Percentiles rank a stretch among this genome's conserved stretches.
These are phyloP conservation scores for Stichopus chloronotus DNA, from an alignment of 35 echinoderm and acorn worm genomes.

Conservation along the genomic window DNA sequence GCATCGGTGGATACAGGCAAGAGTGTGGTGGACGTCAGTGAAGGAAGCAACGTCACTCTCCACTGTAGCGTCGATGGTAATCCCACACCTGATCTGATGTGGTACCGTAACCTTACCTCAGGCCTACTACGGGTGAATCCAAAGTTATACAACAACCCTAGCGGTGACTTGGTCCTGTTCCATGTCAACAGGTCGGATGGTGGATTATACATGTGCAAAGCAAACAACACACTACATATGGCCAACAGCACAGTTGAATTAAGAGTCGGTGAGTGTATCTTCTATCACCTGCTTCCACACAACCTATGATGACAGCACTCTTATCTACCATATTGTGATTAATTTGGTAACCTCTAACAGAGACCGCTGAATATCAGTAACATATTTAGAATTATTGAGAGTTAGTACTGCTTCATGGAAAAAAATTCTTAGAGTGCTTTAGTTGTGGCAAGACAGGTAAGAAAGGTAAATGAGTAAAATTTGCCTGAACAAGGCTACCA, in stretches of 20 bases:
- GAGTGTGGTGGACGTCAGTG: not conserved
- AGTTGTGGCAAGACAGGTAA: too few species aligned
- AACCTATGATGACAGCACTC: too few species aligned
- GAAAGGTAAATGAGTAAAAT: too few species aligned
- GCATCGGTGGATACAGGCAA: conserved; percentile 10
- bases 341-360: too few species aligned
- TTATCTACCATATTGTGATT: too few species aligned
- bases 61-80: conserved; percentile 56
- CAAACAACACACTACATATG: conserved; percentile 55
- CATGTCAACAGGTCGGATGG: conserved; percentile 42
- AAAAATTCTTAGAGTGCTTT: too few species aligned
- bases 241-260: conserved; percentile 55
- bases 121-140: not conserved
- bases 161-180: conserved; percentile 40
- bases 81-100: conserved; percentile 66
- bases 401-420: too few species aligned
- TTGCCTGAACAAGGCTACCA: too few species aligned
- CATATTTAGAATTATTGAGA: too few species aligned
- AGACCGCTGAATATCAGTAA: too few species aligned
- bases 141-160: conserved; percentile 56
- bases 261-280: conserved; percentile 55
- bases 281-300: too few species aligned
- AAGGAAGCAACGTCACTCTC: conserved; percentile 60
- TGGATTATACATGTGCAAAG: conserved; percentile 69
- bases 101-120: conserved; percentile 58